Base-by-base conservation (phyloP, 2,888 invertebrate genomes). In the Halictus ligatus region DNA sequence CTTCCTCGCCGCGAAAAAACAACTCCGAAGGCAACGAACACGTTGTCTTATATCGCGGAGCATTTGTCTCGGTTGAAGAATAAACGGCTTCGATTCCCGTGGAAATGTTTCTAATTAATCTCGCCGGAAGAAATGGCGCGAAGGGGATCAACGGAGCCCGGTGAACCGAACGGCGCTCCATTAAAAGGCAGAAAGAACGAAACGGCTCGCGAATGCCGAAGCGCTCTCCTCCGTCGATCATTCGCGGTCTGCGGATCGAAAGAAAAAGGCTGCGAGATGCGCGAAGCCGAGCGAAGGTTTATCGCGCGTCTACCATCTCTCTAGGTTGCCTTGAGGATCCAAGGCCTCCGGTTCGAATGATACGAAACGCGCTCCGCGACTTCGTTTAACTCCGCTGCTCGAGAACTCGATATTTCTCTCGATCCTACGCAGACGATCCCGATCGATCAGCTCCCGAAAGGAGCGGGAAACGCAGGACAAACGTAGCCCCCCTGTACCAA, bases 261-360 rank as follows among this genome's bases (percentile, higher is more conserved):
- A 18, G 78, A 74, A n/a, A n/a, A 72, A 54, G n/a, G 40, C 58
- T 75, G 40, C 50, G 69, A 76, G 29, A 72, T 58, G 74, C 78
- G 15, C 54, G 78, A 48, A 40, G n/a, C 46, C 46, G n/a, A 50
- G 72, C 40, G 64, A 67, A 71, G 78, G 79, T 83, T 80, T 80
- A 86, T 83, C 86, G 79, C 54, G 81, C 79, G 86, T 80, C 79
- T 86, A 67, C 81, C 81, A 83, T 86, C 86, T 86, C 86, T 75
- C 71, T 73, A 54, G 73, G 73, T 83, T 75, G 80, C 87, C 86
- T 87, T 86, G 86, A 71, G 64, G 81, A 60, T 83, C 83, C 86
- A 86, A 87, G 83, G 87, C 86, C 83, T 80, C 35, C 58, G 58
- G 60, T 83, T 74, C 72, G 80, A 83, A 80, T 72, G 80, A 71